A percentile compares a stretch with the other conserved stretches of the same genome.
Conservation (phyloP, 2,888 invertebrate species). For the Pinctada fucata region DNA sequence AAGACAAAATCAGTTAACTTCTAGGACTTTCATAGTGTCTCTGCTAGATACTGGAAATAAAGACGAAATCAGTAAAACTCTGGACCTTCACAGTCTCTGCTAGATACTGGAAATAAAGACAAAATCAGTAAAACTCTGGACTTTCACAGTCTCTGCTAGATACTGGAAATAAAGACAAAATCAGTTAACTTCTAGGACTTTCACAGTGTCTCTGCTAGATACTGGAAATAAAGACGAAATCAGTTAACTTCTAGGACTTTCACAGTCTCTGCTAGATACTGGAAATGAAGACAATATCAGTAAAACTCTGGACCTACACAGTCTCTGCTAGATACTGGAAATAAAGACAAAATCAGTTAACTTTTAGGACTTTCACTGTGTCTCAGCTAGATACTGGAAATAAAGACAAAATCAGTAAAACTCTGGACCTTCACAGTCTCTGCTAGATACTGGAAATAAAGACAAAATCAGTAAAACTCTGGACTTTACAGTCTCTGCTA, state of each 20-base stretch:
- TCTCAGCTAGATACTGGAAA: slow-evolving; percentile 35
- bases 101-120: slow-evolving; percentile 33
- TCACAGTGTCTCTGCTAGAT: slow-evolving; percentile 34
- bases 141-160: slow-evolving; percentile 35
- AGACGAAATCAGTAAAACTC: neutral
- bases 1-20: neutral
- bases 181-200: too few relatives aligned
- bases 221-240: slow-evolving; percentile 25
- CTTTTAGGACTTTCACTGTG: too few relatives aligned
- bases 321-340: slow-evolving; percentile 36
- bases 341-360: neutral
- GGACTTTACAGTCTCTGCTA: slow-evolving; percentile 35
- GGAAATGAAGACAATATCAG: slow-evolving; percentile 11
- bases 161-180: slow-evolving; percentile 28
- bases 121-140: neutral
- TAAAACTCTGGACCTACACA: neutral
- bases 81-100: slow-evolving; percentile 35
- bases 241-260: too few relatives aligned
- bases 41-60: slow-evolving; percentile 34
- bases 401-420: neutral
- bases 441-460: slow-evolving; percentile 33
- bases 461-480: neutral
- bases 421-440: slow-evolving; percentile 34
- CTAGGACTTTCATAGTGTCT: too few relatives aligned
- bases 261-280: slow-evolving; percentile 36